Percentiles rank a stretch among this genome's conserved stretches.
Evolutionary conservation across 1,140 invertebrate species (phyloP).

Genomic region (Bombus ignitus): DNA sequence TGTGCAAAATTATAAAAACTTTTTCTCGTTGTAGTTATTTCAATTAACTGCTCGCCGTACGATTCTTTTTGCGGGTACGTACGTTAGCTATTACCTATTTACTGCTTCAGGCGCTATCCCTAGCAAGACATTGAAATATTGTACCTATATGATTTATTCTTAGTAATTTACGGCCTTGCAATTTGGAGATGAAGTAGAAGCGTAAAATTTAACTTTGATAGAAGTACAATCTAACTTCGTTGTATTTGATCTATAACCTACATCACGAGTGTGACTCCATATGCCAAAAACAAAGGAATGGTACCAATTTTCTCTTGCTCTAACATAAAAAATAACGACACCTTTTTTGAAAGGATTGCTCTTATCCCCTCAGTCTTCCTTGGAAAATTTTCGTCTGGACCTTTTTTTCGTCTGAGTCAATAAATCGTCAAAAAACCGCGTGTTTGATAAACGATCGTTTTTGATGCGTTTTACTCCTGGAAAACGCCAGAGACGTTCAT

Average conservation of each 20-base stretch:
- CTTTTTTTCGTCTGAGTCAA: neutral
- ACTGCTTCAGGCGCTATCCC: neutral
- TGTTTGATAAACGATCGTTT: slow-evolving; percentile 24
- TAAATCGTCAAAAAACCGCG: neutral
- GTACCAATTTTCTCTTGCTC: neutral
- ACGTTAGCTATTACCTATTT: neutral
- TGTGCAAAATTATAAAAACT: neutral
- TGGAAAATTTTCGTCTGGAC: neutral
- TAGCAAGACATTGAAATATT: neutral
- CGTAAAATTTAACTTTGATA: too few species aligned
- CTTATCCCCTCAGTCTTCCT: neutral
- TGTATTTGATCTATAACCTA: neutral
- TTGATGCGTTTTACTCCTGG: neutral
- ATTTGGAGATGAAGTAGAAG: neutral
- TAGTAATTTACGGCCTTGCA: neutral
- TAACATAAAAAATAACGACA: neutral
- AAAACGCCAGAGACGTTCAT: slow-evolving; percentile 12
- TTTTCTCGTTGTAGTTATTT: neutral
- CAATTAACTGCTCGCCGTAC: neutral
- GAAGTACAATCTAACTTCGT: neutral
- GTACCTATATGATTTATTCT: too few species aligned
- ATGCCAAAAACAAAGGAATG: too few species aligned
- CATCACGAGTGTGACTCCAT: neutral
- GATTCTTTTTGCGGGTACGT: neutral
- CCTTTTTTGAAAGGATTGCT: neutral